Evolutionary conservation across 1,140 invertebrate genomes (phyloP).

Genomic region (Drosophila sucinea): DNA sequence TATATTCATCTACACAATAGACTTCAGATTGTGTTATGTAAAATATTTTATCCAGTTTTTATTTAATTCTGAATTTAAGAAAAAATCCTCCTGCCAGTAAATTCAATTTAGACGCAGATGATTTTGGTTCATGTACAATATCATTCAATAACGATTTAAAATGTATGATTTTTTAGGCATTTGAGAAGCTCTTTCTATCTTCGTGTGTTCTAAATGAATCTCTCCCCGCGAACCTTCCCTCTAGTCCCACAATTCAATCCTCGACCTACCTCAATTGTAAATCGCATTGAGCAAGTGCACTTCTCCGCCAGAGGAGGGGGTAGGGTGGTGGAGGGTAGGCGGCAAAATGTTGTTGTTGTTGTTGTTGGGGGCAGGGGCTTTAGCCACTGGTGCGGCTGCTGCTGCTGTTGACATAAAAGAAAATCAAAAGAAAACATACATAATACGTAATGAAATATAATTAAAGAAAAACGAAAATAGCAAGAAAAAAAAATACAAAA

Average conservation of each 20-base stretch:
- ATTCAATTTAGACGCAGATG: no score
- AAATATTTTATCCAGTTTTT: no score
- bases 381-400: neutral
- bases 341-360: neutral
- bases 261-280: conserved; percentile 48
- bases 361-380: neutral
- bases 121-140: no score
- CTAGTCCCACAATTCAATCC: neutral
- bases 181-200: neutral
- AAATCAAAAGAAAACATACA: conserved; percentile 43
- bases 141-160: no score
- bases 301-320: conserved; percentile 11
- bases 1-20: no score
- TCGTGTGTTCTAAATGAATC: neutral
- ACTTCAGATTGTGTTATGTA: no score
- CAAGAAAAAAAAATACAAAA: conserved; percentile 20
- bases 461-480: conserved; percentile 67
- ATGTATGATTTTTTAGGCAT: no score
- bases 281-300: conserved; percentile 38
- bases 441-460: conserved; percentile 79
- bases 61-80: no score
- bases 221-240: neutral
- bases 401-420: conserved; percentile 7
- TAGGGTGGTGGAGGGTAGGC: conserved; percentile 12
- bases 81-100: no score